A percentile compares a stretch with the other conserved stretches of the same genome.
phyloP scores from a whole-genome alignment of 2,113 vertebrate species.

The Macquaria australasica region DNA sequence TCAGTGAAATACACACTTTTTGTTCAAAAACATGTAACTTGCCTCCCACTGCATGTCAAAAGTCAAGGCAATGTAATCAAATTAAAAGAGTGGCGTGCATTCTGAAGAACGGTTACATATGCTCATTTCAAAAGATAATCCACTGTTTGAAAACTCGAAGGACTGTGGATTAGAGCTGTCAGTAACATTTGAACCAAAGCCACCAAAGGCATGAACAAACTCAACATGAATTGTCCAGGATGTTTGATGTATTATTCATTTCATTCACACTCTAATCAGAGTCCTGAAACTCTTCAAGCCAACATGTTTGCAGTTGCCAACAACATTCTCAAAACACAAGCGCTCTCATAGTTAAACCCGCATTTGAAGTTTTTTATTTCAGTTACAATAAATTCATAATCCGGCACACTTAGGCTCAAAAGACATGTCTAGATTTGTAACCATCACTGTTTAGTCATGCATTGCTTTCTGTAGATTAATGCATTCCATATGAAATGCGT shows the following conservation, averaged over 20 bases:
- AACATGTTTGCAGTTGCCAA: conserved; percentile 30
- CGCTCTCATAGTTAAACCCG: not conserved
- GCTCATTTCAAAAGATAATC: too few species aligned
- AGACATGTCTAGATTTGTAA: not conserved
- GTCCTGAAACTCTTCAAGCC: not conserved
- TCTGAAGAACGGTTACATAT: too few species aligned
- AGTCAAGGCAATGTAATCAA: not conserved
- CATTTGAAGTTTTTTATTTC: conserved; percentile 4
- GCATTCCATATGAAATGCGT: conserved; percentile 10
- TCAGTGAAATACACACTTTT: not conserved
- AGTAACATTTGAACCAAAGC: too few species aligned
- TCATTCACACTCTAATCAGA: conserved; percentile 18
- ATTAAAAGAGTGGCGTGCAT: too few species aligned
- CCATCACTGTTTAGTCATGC: not conserved
- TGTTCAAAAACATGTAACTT: not conserved
- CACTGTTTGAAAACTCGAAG: too few species aligned
- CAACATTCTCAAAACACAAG: conserved; percentile 25
- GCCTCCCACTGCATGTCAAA: not conserved
- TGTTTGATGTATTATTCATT: conserved; percentile 28
- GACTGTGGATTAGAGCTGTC: too few species aligned
- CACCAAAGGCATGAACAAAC: conserved; percentile 2
- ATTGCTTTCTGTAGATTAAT: conserved; percentile 1
- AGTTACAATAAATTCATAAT: conserved; percentile 17
- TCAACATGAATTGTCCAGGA: not conserved
- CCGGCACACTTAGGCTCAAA: not conserved